Base-by-base conservation (phyloP, 1,140 invertebrate genomes). In the Pseudomyrmex pallidus region DNA sequence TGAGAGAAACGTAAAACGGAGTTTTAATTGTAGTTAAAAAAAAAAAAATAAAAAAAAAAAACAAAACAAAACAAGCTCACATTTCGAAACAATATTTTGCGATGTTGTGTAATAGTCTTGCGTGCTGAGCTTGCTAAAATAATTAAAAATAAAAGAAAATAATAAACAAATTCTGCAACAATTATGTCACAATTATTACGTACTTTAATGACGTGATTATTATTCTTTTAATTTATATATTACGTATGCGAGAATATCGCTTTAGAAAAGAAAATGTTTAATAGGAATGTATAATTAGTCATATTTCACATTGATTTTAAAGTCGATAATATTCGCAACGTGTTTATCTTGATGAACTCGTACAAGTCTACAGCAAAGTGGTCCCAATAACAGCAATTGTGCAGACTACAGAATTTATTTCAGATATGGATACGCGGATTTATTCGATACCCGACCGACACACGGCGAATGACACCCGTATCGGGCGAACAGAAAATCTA, bases 401-500 rank as follows among this genome's bases (percentile, higher is more conserved):
- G 44, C 20, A 25, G 46, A 9, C 44, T 17, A n/a, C 44, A 78
- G 76, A 80, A 80, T 80, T 80, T 61, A 62, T 72, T 80, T 80
- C 54, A 80, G 76, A 35, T 57, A 54, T 46, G 10, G 56, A 46
- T 50, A 50, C 12, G n/a, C 54, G 76, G 54, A 70, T 80, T 72
- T 78, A 78, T 70, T 80, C 66, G 66, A 50, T 48, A 20, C 3
- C 66, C 4, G 22, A 44, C 63, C 62, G 35, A 35, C 35, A 77
- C 63, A 46, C 63, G 64, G 52, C 76, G 76, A 80, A 72, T 50
- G 76, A 80, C 67, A 80, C 35, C 7, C 44, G 76, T 50, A 59
- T 80, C 76, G 76, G 54, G 50, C 64, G 52, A 78, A 72, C 67
- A 78, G 76, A 80, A 52, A 70, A 80, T 80, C 76, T 80, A 80